Percentiles rank a stretch among this genome's conserved stretches.
These are phyloP conservation scores for Pollimyrus isidori DNA, from an alignment of 2,113 vertebrate species.

Conservation along the genomic window DNA sequence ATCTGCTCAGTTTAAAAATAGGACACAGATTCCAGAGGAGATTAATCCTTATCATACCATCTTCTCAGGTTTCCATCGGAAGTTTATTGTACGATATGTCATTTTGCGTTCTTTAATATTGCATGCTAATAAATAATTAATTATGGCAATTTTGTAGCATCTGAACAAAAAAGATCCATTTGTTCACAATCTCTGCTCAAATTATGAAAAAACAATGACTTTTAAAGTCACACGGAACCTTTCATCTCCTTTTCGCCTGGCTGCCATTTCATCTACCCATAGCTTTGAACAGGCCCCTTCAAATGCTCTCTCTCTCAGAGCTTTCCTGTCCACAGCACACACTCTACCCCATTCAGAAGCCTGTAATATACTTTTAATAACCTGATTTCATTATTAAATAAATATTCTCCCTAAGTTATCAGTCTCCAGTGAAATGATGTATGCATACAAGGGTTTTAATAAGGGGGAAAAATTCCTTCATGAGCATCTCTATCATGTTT, in stretches of 20 bases:
- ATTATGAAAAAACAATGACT: neutral
- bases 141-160: neutral
- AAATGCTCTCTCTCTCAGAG: neutral
- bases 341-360: neutral
- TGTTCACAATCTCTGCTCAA: neutral
- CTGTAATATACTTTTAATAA: neutral
- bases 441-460: neutral
- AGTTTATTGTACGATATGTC: neutral
- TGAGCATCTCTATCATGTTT: neutral
- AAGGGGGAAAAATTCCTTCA: neutral
- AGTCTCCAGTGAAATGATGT: neutral
- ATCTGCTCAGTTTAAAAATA: neutral
- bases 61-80: neutral
- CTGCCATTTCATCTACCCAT: neutral
- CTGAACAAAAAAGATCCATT: neutral
- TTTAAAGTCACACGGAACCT: neutral
- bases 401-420: neutral
- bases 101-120: neutral
- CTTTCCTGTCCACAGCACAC: neutral
- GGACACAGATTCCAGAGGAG: neutral
- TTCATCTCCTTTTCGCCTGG: neutral
- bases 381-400: neutral
- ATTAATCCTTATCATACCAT: neutral
- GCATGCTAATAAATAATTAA: neutral
- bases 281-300: neutral